Conservation (phyloP, 2,888 invertebrate genomes). For the Cerceris ruficornis region DNA sequence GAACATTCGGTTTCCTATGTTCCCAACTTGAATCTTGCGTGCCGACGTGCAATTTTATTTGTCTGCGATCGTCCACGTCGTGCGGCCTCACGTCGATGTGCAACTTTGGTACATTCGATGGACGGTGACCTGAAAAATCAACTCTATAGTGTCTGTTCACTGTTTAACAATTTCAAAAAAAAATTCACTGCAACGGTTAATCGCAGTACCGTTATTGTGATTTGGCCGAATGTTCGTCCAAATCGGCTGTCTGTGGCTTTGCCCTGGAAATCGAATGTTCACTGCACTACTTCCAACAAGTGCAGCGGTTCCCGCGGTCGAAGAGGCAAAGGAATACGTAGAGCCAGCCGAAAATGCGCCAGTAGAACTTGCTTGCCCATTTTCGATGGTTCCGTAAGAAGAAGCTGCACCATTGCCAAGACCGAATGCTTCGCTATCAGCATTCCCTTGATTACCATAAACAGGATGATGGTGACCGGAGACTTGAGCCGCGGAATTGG, state of each 20-base stretch:
- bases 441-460: constrained; percentile 33
- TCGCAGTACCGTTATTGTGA: constrained; percentile 25
- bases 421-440: constrained; percentile 36
- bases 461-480: constrained; percentile 18
- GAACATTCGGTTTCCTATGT: constrained; percentile 57
- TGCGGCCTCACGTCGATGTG: constrained; percentile 35
- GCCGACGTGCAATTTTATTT: constrained; percentile 53
- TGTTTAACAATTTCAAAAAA: neutral
- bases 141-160: neutral
- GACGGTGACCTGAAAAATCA: constrained; percentile 65
- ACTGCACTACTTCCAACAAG: neutral
- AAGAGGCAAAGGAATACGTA: constrained; percentile 31
- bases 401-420: constrained; percentile 71
- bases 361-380: constrained; percentile 70
- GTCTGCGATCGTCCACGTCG: constrained; percentile 16
- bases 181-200: neutral
- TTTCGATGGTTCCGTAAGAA: constrained; percentile 70
- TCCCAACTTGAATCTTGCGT: constrained; percentile 41
- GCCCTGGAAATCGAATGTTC: constrained; percentile 28
- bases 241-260: constrained; percentile 13
- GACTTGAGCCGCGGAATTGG: constrained; percentile 25
- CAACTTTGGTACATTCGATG: constrained; percentile 42
- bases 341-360: constrained; percentile 67
- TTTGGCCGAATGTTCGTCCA: constrained; percentile 57
- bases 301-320: constrained; percentile 37